phyloP scores from a whole-genome alignment of 2,797 vertebrate genomes.

The Macroramphosus scolopax region DNA sequence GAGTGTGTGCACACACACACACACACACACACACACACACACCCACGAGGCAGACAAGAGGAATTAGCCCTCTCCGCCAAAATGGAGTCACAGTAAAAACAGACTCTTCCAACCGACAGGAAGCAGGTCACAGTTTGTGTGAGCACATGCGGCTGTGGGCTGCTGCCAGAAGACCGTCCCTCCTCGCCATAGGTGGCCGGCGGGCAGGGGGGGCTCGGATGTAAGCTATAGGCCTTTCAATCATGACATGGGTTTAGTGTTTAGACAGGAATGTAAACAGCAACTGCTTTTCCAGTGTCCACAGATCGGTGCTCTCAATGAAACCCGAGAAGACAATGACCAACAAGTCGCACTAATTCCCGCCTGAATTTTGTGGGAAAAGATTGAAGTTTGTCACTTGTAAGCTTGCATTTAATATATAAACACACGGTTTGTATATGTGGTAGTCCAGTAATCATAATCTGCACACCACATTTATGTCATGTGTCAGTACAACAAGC shows the following conservation, averaged over 20 bases:
- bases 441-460: too few species aligned
- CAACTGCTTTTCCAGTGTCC: too few species aligned
- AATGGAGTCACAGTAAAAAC: constrained; percentile 72
- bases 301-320: too few species aligned
- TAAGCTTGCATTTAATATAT: too few species aligned
- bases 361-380: too few species aligned
- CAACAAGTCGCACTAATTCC: too few species aligned
- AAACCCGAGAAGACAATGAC: too few species aligned
- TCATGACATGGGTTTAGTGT: constrained; percentile 10
- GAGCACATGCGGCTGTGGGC: constrained; percentile 46
- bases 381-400: too few species aligned
- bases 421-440: too few species aligned
- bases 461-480: too few species aligned
- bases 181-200: constrained; percentile 35
- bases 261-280: constrained; percentile 19
- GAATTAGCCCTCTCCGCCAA: constrained; percentile 65
- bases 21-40: constrained; percentile 24
- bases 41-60: constrained; percentile 53
- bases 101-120: constrained; percentile 62
- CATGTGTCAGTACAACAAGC: too few species aligned
- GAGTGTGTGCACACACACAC: constrained; percentile 21
- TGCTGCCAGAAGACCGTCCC: constrained; percentile 42
- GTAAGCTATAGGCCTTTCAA: constrained; percentile 12
- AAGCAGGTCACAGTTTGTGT: constrained; percentile 58
- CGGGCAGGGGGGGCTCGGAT: constrained; percentile 21